Conservation (phyloP, 2,797 vertebrate genomes). For the Aldrovandia affinis region DNA sequence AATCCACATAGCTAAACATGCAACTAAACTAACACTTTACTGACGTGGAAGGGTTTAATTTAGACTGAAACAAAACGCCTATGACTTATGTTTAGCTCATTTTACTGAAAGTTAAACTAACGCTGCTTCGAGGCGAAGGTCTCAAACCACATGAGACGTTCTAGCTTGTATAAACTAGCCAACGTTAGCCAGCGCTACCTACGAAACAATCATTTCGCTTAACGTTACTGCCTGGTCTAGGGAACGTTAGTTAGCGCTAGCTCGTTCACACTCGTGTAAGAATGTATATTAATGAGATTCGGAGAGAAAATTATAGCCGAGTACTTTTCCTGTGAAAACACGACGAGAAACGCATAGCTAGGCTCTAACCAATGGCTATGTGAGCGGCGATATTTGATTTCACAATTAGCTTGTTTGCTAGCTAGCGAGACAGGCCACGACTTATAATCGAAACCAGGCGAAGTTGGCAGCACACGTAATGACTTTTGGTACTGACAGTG, state of each 20-base stretch:
- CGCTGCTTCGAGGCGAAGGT: too few relatives aligned
- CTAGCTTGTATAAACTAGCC: background rate
- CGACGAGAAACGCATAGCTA: background rate
- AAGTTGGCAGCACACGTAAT: background rate
- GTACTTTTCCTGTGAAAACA: background rate
- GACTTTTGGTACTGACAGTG: background rate
- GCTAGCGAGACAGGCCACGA: constrained; percentile 23
- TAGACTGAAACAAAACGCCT: too few relatives aligned
- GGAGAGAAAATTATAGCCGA: background rate
- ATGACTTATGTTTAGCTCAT: too few relatives aligned
- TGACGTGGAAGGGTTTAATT: too few relatives aligned
- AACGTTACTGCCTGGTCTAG: background rate
- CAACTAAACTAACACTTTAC: too few relatives aligned
- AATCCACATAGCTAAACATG: too few relatives aligned
- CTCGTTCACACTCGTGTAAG: background rate
- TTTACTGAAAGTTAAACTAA: too few relatives aligned
- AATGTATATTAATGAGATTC: background rate
- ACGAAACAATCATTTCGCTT: background rate
- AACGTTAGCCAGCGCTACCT: too few relatives aligned
- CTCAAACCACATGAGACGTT: background rate
- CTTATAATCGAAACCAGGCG: background rate
- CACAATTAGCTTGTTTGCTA: background rate
- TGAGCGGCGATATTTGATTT: constrained; percentile 43
- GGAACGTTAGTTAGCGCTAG: too few relatives aligned
- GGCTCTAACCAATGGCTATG: constrained; percentile 36